A percentile compares a stretch with the other conserved stretches of the same genome.
Conservation (phyloP, 2,888 invertebrate genomes). For the Bellardia bayeri region DNA sequence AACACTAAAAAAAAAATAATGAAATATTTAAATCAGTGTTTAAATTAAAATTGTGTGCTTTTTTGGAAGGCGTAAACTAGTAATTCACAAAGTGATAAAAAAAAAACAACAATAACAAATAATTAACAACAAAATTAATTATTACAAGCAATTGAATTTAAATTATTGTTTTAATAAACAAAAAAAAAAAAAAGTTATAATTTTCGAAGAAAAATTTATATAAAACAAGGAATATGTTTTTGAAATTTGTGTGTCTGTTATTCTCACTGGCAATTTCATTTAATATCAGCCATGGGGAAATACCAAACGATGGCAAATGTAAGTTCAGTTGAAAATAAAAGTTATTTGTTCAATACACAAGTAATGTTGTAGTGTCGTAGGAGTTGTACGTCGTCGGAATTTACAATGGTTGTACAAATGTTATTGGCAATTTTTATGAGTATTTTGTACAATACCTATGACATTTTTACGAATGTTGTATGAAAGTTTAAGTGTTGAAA, state of each 20-base stretch:
- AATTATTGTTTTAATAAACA: constrained; percentile 1
- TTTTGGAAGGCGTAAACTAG: constrained; percentile 56
- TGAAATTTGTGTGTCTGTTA: constrained; percentile 47
- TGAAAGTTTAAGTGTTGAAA: too few species aligned
- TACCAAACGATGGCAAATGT: constrained; percentile 80
- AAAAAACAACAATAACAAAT: constrained; percentile 22
- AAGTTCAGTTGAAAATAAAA: constrained; percentile 74
- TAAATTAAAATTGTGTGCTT: background rate
- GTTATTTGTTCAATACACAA: background rate
- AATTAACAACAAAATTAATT: constrained; percentile 37
- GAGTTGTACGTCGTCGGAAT: too few species aligned
- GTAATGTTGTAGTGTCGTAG: too few species aligned
- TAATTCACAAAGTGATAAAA: constrained; percentile 22
- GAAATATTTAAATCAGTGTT: background rate
- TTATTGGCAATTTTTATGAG: too few species aligned
- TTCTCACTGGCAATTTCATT: constrained; percentile 75
- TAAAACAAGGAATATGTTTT: constrained; percentile 47
- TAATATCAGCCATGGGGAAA: constrained; percentile 66
- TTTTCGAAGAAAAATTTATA: background rate
- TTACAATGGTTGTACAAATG: too few species aligned
- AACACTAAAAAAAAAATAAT: constrained; percentile 7
- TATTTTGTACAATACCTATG: too few species aligned
- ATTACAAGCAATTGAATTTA: constrained; percentile 31
- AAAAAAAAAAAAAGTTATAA: constrained; percentile 12
- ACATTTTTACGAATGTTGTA: too few species aligned